Evolutionary conservation across 1,140 invertebrate genomes (phyloP).

Genomic region (Ladona fulva): DNA sequence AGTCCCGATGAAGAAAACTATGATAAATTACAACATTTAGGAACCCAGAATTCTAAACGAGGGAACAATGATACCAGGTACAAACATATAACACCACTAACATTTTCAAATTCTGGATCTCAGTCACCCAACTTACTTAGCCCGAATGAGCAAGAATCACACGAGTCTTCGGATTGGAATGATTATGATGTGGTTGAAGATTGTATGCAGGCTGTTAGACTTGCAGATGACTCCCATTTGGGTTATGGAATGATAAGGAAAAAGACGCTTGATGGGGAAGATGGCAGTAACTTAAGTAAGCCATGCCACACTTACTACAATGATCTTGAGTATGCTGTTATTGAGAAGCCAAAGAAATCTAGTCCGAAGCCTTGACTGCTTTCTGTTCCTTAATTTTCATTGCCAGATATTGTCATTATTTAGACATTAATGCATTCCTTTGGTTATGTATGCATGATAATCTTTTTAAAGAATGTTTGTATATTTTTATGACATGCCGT

Average conservation of each 20-base stretch:
- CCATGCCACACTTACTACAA: background rate
- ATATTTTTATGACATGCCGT: too few relatives aligned
- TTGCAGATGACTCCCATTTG: constrained; percentile 66
- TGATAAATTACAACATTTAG: constrained; percentile 69
- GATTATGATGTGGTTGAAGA: constrained; percentile 57
- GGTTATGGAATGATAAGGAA: constrained; percentile 68
- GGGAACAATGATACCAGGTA: constrained; percentile 56
- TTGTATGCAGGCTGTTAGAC: constrained; percentile 50
- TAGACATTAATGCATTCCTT: background rate
- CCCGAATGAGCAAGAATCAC: constrained; percentile 27
- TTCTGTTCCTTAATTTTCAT: background rate
- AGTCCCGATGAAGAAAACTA: constrained; percentile 39
- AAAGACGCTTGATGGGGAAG: background rate
- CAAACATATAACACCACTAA: constrained; percentile 43
- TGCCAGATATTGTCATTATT: background rate
- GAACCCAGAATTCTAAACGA: constrained; percentile 53
- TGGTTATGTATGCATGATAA: too few relatives aligned
- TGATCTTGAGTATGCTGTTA: background rate
- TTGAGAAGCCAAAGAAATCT: background rate
- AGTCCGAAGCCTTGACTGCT: background rate
- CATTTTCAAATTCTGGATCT: constrained; percentile 16
- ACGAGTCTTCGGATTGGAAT: constrained; percentile 42
- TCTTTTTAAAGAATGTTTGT: too few relatives aligned
- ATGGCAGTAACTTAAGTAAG: background rate
- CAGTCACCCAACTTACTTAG: constrained; percentile 23